Evolutionary conservation across 2,113 vertebrate genomes (phyloP).

Genomic region (Numenius arquata): DNA sequence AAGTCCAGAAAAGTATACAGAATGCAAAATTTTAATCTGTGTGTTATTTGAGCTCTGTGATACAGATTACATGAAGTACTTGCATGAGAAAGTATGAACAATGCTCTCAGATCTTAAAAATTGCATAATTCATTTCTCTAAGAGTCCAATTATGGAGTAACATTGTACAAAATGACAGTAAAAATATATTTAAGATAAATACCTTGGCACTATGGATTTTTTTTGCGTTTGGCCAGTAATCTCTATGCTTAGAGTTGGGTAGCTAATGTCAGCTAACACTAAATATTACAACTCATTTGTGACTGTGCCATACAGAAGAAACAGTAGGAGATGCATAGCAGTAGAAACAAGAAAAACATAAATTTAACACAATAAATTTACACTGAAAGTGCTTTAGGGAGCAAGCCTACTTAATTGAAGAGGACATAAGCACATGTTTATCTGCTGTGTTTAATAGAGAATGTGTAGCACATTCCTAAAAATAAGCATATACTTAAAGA

Average conservation of each 20-base stretch:
- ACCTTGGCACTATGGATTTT: constrained; percentile 26
- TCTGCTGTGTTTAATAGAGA: constrained; percentile 20
- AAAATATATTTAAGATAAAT: constrained; percentile 41
- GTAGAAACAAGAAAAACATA: constrained; percentile 49
- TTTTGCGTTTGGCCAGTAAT: constrained; percentile 48
- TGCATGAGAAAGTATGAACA: background rate
- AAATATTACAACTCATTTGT: constrained; percentile 54
- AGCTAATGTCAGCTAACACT: constrained; percentile 40
- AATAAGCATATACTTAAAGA: constrained; percentile 27
- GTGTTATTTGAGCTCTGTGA: background rate
- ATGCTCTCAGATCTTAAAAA: background rate
- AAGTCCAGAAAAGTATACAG: background rate
- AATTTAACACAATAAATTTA: constrained; percentile 61
- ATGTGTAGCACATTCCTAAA: constrained; percentile 8
- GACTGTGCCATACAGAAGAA: constrained; percentile 48
- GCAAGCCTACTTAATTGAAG: constrained; percentile 22
- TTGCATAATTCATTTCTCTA: background rate
- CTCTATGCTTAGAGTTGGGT: constrained; percentile 17
- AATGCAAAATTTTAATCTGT: background rate
- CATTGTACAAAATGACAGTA: constrained; percentile 9
- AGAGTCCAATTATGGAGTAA: background rate
- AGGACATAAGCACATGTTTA: constrained; percentile 11
- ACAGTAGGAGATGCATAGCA: constrained; percentile 23
- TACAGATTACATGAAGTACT: background rate
- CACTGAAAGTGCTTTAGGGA: constrained; percentile 49